A percentile compares a stretch with the other conserved stretches of the same genome.
Conservation (phyloP, 2,888 invertebrate species). For the Escarpia spicata region DNA sequence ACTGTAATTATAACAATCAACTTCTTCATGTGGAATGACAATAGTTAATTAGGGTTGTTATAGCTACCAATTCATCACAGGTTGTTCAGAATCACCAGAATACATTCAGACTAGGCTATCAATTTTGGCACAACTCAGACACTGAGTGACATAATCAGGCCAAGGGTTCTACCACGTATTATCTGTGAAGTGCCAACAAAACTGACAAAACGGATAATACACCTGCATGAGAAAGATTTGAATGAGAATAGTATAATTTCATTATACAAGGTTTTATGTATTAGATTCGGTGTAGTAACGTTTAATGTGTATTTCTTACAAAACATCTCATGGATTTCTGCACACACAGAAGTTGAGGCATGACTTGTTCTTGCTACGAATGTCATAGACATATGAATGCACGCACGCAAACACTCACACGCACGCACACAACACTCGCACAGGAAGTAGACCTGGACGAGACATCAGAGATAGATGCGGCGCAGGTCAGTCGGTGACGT, state of each 20-base stretch:
- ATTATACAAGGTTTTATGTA: no score
- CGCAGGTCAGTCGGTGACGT: slow-evolving; percentile 87
- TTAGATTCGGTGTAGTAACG: no score
- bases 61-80: neutral
- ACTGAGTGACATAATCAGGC: neutral
- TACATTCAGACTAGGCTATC: neutral
- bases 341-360: neutral
- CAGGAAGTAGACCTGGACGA: neutral
- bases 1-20: neutral
- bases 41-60: neutral
- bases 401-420: no score
- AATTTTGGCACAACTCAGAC: neutral
- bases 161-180: neutral
- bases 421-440: no score
- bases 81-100: neutral
- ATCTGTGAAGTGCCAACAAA: neutral
- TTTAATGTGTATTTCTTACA: neutral
- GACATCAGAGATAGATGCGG: slow-evolving; percentile 84
- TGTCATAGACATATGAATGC: neutral
- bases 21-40: neutral
- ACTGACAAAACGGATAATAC: no score
- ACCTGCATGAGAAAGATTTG: no score
- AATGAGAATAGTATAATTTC: no score
- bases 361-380: neutral
- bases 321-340: no score